Evolutionary conservation across 2,888 invertebrate genomes (phyloP).

Genomic region (Patella caerulea): DNA sequence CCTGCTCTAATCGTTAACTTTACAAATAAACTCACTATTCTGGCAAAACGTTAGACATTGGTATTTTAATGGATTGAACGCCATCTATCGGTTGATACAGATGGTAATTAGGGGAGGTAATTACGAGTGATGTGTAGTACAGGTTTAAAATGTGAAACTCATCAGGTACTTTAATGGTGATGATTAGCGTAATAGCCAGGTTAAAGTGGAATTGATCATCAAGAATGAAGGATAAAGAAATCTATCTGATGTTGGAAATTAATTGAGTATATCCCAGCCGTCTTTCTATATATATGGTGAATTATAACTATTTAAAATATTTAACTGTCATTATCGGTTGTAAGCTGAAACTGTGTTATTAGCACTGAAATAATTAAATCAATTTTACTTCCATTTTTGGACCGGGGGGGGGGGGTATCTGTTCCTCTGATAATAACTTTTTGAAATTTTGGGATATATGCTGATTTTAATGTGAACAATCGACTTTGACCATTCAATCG

Average conservation of each 20-base stretch:
- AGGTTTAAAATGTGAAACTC: background rate
- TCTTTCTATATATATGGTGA: too few species aligned
- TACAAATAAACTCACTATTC: slow-evolving; percentile 1
- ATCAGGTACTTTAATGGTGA: background rate
- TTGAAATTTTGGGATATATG: too few species aligned
- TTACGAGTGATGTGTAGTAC: slow-evolving; percentile 5
- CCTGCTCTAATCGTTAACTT: slow-evolving; percentile 5
- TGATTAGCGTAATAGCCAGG: background rate
- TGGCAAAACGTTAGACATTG: slow-evolving; percentile 4
- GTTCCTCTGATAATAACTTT: too few species aligned
- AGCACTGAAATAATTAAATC: too few species aligned
- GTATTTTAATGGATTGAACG: slow-evolving; percentile 9
- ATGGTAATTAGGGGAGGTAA: slow-evolving; percentile 6
- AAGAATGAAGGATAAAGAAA: background rate
- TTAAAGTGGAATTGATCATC: background rate
- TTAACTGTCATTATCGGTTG: too few species aligned
- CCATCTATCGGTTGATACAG: slow-evolving; percentile 5
- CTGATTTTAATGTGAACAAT: too few species aligned
- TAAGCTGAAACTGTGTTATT: too few species aligned
- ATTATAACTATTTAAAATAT: too few species aligned
- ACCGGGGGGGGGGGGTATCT: too few species aligned
- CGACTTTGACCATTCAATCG: too few species aligned
- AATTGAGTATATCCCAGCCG: too few species aligned
- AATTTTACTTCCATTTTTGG: too few species aligned
- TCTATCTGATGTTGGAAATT: background rate